Base-by-base conservation (phyloP, 2,888 invertebrate species). In the Orgyia antiqua region DNA sequence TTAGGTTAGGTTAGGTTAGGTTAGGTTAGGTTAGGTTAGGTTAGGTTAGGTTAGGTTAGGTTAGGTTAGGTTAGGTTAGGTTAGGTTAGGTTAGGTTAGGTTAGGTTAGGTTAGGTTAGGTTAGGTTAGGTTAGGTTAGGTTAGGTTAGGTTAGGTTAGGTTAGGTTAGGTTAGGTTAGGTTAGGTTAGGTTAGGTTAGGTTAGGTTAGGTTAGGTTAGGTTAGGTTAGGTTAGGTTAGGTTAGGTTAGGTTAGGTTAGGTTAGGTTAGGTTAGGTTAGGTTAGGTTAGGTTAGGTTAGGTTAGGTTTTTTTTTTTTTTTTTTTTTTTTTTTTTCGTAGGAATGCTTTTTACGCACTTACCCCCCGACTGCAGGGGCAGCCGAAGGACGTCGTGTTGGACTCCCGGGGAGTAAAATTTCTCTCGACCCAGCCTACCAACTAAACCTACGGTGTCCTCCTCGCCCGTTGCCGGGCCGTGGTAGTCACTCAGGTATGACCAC, bases 21-120 rank as follows among this genome's bases (percentile, higher is more conserved):
- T 21, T 21, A 21, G 21, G 21, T 21, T 21, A 21, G 21, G 21
- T 21, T 21, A 21, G 21, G 21, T 21, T 21, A 21, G 21, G 21
- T 21, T 21, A 10, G 21, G 21, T 21, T 21, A 21, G 21, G 21
- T 21, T 21, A 21, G 21, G 21, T 21, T 21, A 21, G 21, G 21
- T 21, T 21, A 21, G 21, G 21, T 21, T 21, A 21, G 21, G 21
- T 21, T 21, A 21, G 21, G 21, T 21, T 21, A 21, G 21, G 9
- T 21, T 10, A 10, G 21, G 9, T 9, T 21, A 21, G 21, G 21
- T 21, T 19, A 19, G 19, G 19, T 19, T 19, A 19, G 19, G 19
- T 19, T 19, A 19, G 21, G 21, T 21, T 21, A 21, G 21, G 21
- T 21, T 21, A 21, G 21, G 21, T 21, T 21, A 21, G 21, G 21